Percentiles rank a stretch among this genome's conserved stretches.
Evolutionary conservation across 1,140 invertebrate species (phyloP).

Genomic region (Solenopsis invicta): DNA sequence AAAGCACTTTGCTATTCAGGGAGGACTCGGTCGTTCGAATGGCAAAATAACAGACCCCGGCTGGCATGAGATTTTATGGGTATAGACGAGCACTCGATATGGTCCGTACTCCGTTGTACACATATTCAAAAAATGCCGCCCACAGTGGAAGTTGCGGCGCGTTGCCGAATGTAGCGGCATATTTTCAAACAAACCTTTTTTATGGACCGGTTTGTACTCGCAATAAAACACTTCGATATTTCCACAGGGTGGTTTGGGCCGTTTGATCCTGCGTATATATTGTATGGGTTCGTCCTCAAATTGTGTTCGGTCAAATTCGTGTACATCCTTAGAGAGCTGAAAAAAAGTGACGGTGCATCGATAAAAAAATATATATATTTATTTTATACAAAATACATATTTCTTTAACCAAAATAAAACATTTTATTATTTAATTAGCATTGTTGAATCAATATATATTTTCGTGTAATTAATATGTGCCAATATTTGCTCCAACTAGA

Average conservation of each 20-base stretch:
- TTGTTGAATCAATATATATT: background rate
- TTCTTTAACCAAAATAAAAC: background rate
- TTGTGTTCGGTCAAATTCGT: conserved; percentile 17
- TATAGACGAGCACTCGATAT: conserved; percentile 25
- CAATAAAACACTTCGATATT: conserved; percentile 55
- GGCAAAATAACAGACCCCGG: conserved; percentile 54
- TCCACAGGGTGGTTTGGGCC: background rate
- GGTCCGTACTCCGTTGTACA: conserved; percentile 19
- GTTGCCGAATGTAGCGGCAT: conserved; percentile 20
- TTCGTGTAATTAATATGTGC: background rate
- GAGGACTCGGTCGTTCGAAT: background rate
- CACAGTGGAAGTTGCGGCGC: conserved; percentile 18
- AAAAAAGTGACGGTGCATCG: background rate
- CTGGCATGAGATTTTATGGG: conserved; percentile 52
- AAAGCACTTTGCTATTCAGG: conserved; percentile 29
- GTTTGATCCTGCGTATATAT: conserved; percentile 15
- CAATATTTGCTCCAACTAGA: background rate
- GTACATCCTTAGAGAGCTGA: background rate
- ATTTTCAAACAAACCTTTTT: conserved; percentile 52
- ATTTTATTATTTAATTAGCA: background rate
- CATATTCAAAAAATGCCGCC: conserved; percentile 6
- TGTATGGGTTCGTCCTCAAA: background rate
- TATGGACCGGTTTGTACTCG: background rate
- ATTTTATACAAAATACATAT: background rate
- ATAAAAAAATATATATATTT: background rate